Percentiles rank a stretch among this genome's conserved stretches.
These are phyloP conservation scores for Phalera bucephala DNA, from an alignment of 2,888 invertebrate genomes.

Conservation along the genomic window DNA sequence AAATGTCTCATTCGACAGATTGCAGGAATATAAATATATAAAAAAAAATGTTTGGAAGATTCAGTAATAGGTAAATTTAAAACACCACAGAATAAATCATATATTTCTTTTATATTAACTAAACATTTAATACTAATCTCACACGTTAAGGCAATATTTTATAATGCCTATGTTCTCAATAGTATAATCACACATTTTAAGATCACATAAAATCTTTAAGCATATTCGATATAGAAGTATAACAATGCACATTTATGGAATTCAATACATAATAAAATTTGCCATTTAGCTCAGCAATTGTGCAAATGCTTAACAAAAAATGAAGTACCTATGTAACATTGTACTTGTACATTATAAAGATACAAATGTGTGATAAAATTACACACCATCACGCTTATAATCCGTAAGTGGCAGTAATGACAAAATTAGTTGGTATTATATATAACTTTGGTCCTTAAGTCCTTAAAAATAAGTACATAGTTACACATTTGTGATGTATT, in stretches of 20 bases:
- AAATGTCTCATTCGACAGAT: no score
- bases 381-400: no score
- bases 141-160: slow-evolving; percentile 1
- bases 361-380: background rate
- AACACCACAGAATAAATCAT: background rate
- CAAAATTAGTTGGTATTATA: no score
- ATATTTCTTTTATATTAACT: background rate
- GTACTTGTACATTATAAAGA: background rate
- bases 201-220: no score
- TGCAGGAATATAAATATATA: no score
- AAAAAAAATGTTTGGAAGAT: no score
- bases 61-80: no score
- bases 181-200: background rate
- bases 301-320: background rate
- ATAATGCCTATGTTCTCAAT: background rate
- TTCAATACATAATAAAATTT: no score
- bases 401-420: no score
- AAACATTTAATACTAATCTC: background rate
- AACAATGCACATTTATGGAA: no score
- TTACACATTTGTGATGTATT: background rate
- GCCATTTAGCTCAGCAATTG: no score
- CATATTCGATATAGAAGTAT: no score
- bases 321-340: background rate
- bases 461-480: background rate
- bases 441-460: background rate